Percentiles rank a stretch among this genome's conserved stretches.
Conservation (phyloP, 2,113 vertebrate species). For the Ammodytes marinus region DNA sequence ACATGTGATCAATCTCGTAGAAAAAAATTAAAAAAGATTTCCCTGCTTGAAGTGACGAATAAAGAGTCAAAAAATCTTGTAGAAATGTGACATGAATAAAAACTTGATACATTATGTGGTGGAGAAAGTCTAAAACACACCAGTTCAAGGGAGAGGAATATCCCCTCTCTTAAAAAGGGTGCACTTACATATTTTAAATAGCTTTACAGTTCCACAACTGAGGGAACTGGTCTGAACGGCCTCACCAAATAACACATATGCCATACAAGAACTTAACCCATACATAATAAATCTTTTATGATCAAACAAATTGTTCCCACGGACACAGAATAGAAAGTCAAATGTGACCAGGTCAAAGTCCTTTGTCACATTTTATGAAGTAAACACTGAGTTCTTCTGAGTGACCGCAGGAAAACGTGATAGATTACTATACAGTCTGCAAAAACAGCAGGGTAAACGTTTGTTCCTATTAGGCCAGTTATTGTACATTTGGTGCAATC, state of each 20-base stretch:
- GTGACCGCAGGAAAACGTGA: constrained; percentile 9
- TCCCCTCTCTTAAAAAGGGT: constrained; percentile 25
- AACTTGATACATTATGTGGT: constrained; percentile 32
- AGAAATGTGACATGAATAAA: not conserved
- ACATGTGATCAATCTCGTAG: not conserved
- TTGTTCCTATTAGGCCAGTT: not conserved
- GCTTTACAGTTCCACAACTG: constrained; percentile 45
- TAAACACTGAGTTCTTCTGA: constrained; percentile 9
- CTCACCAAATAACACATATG: constrained; percentile 26
- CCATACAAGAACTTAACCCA: constrained; percentile 18
- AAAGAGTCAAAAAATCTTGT: not conserved
- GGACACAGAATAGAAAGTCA: constrained; percentile 13
- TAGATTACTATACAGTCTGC: constrained; percentile 4
- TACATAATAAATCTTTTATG: constrained; percentile 43
- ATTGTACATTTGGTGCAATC: constrained; percentile 1
- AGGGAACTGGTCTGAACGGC: constrained; percentile 23
- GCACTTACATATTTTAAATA: constrained; percentile 43
- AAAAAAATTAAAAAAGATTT: not conserved
- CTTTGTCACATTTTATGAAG: constrained; percentile 27
- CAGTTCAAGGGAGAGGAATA: not conserved
- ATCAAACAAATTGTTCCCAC: constrained; percentile 32
- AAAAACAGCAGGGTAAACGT: not conserved
- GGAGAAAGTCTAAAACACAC: constrained; percentile 28
- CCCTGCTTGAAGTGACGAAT: not conserved
- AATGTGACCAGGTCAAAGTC: constrained; percentile 47